Evolutionary conservation across 2,888 invertebrate genomes (phyloP).

Genomic region (Imbricaverruca yamaguchii): DNA sequence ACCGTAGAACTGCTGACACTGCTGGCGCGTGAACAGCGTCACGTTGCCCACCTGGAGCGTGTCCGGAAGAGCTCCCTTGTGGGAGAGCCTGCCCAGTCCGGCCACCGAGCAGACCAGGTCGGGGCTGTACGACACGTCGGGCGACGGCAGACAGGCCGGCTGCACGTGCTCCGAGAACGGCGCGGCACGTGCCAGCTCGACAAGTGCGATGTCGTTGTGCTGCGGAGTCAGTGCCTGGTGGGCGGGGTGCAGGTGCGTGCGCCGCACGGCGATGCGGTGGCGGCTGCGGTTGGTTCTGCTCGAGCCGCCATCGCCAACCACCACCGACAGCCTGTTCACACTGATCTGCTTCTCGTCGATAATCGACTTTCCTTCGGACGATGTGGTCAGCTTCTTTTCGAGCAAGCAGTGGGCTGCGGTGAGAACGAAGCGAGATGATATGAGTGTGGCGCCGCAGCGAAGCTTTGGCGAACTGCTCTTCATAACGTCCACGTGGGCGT

Average conservation of each 20-base stretch:
- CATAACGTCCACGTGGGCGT: conserved; percentile 8
- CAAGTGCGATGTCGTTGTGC: conserved; percentile 16
- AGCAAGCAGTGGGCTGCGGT: conserved; percentile 13
- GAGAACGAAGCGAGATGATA: not conserved
- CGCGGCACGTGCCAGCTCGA: not conserved
- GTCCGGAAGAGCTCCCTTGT: not conserved
- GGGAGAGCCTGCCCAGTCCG: conserved; percentile 56
- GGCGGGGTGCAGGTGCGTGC: not conserved
- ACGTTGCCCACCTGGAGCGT: not conserved
- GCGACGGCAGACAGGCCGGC: conserved; percentile 63
- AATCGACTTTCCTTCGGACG: not conserved
- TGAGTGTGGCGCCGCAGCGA: conserved; percentile 9
- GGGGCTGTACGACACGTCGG: conserved; percentile 47
- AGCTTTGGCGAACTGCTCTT: not conserved
- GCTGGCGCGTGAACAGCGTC: not conserved
- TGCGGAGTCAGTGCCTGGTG: conserved; percentile 2
- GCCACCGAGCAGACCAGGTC: conserved; percentile 65
- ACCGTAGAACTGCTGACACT: conserved; percentile 3
- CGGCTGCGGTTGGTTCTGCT: not conserved
- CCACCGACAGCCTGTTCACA: not conserved
- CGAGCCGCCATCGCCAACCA: conserved; percentile 16
- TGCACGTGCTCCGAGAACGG: conserved; percentile 57
- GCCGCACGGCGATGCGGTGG: not conserved
- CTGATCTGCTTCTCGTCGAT: not conserved
- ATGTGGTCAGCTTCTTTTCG: not conserved